phyloP scores from a whole-genome alignment of 2,797 vertebrate species.

The Malurus leucopterus region DNA sequence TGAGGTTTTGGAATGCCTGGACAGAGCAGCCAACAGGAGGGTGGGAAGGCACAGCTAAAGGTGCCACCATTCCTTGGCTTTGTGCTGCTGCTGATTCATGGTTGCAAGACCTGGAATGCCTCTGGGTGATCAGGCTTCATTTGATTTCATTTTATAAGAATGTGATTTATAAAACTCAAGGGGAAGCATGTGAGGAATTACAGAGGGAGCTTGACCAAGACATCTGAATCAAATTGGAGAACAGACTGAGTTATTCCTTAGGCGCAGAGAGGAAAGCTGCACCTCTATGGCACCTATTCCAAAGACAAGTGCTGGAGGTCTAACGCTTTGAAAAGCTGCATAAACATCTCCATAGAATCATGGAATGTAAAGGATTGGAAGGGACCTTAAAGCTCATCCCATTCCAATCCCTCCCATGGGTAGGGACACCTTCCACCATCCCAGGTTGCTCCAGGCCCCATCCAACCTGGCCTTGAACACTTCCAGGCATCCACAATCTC shows the following conservation, averaged over 20 bases:
- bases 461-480: not conserved
- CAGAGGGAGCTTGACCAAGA: not conserved
- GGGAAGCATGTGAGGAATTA: not conserved
- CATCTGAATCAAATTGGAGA: not conserved
- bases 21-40: not conserved
- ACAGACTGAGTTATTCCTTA: slow-evolving; percentile 2
- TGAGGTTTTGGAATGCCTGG: not conserved
- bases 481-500: not conserved
- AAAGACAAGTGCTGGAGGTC: not conserved
- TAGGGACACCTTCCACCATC: not conserved
- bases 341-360: not conserved
- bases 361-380: not conserved
- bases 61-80: not conserved
- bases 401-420: accelerated
- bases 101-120: not conserved
- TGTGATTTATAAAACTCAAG: not conserved
- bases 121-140: not conserved
- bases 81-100: not conserved
- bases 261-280: not conserved
- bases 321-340: not conserved
- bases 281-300: not conserved
- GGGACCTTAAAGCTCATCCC: not conserved
- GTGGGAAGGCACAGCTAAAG: not conserved
- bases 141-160: not conserved
- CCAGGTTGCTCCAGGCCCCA: accelerated